phyloP scores from a whole-genome alignment of 2,888 invertebrate genomes.

The Drosophila anomalata region DNA sequence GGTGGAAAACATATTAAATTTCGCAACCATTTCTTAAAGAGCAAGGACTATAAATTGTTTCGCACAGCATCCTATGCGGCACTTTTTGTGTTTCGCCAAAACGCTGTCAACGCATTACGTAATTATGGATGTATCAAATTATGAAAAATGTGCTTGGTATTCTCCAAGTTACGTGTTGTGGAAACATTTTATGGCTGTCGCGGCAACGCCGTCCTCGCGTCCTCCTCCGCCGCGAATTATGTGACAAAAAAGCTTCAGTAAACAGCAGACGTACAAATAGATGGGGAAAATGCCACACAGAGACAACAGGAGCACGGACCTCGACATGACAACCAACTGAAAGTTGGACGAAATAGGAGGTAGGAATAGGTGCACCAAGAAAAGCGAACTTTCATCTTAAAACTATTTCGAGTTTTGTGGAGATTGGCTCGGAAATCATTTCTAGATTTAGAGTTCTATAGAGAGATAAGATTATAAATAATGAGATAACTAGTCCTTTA shows the following conservation, averaged over 20 bases:
- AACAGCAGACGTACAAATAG: slow-evolving; percentile 49
- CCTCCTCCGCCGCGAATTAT: slow-evolving; percentile 58
- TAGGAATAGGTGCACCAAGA: background rate
- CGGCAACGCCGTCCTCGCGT: slow-evolving; percentile 29
- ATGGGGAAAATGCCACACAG: slow-evolving; percentile 27
- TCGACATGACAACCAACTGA: slow-evolving; percentile 26
- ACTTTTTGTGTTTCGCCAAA: slow-evolving; percentile 24
- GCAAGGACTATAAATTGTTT: slow-evolving; percentile 27
- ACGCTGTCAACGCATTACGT: slow-evolving; percentile 73
- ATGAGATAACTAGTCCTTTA: too few species aligned
- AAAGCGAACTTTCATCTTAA: background rate
- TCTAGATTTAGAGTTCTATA: too few species aligned
- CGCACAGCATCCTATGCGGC: slow-evolving; percentile 4
- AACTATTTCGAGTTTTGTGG: background rate
- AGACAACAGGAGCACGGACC: slow-evolving; percentile 35
- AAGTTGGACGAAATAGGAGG: slow-evolving; percentile 5
- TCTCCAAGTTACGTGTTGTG: slow-evolving; percentile 62
- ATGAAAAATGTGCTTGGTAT: slow-evolving; percentile 65
- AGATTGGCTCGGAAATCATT: too few species aligned
- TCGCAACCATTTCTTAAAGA: slow-evolving; percentile 17
- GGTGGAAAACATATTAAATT: slow-evolving; percentile 15
- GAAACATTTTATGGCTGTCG: slow-evolving; percentile 63
- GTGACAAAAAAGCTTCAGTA: slow-evolving; percentile 49
- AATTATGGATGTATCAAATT: slow-evolving; percentile 73
- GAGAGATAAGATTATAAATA: too few species aligned